Evolutionary conservation across 2,888 invertebrate genomes (phyloP), one percentile per base, ranked within the genome.

Genomic region (Leptopterna dolabrata): DNA sequence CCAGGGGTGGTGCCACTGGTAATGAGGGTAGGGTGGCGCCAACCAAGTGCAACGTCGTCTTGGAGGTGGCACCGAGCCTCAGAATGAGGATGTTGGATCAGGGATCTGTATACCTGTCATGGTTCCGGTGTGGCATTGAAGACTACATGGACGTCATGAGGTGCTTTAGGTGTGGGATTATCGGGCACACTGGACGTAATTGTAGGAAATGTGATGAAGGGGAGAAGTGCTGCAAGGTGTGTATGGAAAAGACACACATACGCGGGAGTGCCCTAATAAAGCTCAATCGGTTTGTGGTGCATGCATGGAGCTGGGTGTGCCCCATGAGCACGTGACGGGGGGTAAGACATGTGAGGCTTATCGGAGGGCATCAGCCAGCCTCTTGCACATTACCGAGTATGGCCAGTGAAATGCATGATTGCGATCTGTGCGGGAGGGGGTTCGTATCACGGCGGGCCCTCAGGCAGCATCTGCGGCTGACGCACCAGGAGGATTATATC

Each of bases 401-500:
- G 78, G 78, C 63, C 82, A 81, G 43, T 19, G 92, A 91, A 91
- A 92, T 92, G 71, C 29, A 27, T 92, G 92, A 91, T 91, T 91
- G 71, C 30, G 43, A 91, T 92, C 92, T 92, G 92, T 92, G 92
- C 91, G 92, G 92, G 91, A 91, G 92, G 92, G 92, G 92, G 91
- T 92, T 93, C 91, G 91, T 93, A 93, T 93, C 92, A 92, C 93
- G 93, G 93, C 93, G 93, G 92, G 93, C 92, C 92, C 92, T 92
- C 92, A 93, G 92, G 92, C 85, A 88, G 85, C 92, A 81, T 27
- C 3, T 19, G 3, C 13, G 51, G 51, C 92, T 91, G 92, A 29
- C 51, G n/a, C n/a, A n/a, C n/a, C n/a, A n/a, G n/a, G n/a, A n/a
- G n/a, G n/a, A n/a, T n/a, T n/a, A n/a, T n/a, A 81, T 14, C 81